Evolutionary conservation across 92 coral and sea anemone genomes (phyloP).

Genomic region (Umimayanthus chanpuru): DNA sequence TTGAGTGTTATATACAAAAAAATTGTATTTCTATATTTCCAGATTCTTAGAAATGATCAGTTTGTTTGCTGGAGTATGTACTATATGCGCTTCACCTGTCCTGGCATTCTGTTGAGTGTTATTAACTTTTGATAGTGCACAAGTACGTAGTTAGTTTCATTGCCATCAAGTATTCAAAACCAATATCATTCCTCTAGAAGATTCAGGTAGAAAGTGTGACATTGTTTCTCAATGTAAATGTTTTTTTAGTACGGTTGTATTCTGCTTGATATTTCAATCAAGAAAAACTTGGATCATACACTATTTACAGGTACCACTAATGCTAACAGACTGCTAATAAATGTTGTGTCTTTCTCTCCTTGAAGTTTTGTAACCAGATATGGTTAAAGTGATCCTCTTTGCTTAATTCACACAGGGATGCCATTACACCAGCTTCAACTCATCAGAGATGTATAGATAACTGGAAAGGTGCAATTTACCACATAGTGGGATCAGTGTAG

Average conservation of each 20-base stretch:
- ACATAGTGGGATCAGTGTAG: not conserved
- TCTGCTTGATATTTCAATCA: not conserved
- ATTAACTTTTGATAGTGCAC: too few species aligned
- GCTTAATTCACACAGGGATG: not conserved
- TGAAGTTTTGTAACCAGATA: slow-evolving; percentile 5
- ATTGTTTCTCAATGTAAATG: not conserved
- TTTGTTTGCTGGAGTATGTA: not conserved
- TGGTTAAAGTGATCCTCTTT: not conserved
- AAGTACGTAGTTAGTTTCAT: not conserved
- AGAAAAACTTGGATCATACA: not conserved
- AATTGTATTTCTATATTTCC: not conserved
- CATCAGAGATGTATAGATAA: slow-evolving; percentile 20
- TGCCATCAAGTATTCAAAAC: not conserved
- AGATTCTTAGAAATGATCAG: not conserved
- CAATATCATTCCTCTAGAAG: not conserved
- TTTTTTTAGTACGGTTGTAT: not conserved
- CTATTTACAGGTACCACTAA: not conserved
- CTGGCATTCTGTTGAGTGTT: not conserved
- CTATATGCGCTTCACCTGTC: not conserved
- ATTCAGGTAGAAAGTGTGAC: not conserved
- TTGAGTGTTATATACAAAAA: not conserved
- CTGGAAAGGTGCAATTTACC: not conserved
- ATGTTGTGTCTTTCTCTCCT: not conserved
- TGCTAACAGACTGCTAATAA: not conserved
- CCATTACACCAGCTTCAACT: not conserved